phyloP scores from a whole-genome alignment of 1,140 invertebrate species.

The Lordiphosa stackelbergi region DNA sequence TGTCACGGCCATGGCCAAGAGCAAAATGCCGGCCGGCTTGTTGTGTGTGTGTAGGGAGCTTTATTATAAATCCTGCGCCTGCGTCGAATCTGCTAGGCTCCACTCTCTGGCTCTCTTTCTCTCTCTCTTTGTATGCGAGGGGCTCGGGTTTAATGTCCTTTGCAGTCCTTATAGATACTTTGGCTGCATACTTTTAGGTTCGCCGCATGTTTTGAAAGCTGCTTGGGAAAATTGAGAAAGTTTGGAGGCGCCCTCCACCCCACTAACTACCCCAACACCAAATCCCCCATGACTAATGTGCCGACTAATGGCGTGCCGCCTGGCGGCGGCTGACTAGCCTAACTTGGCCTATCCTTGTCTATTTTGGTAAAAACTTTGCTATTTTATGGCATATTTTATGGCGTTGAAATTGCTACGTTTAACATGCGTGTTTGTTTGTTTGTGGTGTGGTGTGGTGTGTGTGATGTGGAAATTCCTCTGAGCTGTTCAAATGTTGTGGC shows the following conservation, averaged over 20 bases:
- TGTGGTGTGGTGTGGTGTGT: not conserved
- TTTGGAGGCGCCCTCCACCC: conserved; percentile 33
- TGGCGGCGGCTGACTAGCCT: conserved; percentile 14
- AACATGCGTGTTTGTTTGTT: conserved; percentile 35
- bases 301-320: conserved; percentile 63
- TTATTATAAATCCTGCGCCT: conserved; percentile 31
- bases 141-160: conserved; percentile 71
- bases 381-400: conserved; percentile 72
- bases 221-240: conserved; percentile 56
- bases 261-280: not conserved
- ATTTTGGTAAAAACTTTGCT: conserved; percentile 56
- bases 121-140: too few species aligned
- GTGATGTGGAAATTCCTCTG: conserved; percentile 17
- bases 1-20: conserved; percentile 68
- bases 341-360: conserved; percentile 39
- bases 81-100: conserved; percentile 26
- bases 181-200: conserved; percentile 41
- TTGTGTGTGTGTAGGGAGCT: conserved; percentile 38
- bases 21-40: conserved; percentile 50
- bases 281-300: conserved; percentile 65
- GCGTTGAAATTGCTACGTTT: conserved; percentile 59
- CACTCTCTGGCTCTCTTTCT: conserved; percentile 1
- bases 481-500: conserved; percentile 9
- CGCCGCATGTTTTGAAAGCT: conserved; percentile 20
- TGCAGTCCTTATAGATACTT: conserved; percentile 60